A percentile compares a stretch with the other conserved stretches of the same genome.
These are phyloP conservation scores for Cydia amplana DNA, from an alignment of 1,140 invertebrate species.

Conservation along the genomic window DNA sequence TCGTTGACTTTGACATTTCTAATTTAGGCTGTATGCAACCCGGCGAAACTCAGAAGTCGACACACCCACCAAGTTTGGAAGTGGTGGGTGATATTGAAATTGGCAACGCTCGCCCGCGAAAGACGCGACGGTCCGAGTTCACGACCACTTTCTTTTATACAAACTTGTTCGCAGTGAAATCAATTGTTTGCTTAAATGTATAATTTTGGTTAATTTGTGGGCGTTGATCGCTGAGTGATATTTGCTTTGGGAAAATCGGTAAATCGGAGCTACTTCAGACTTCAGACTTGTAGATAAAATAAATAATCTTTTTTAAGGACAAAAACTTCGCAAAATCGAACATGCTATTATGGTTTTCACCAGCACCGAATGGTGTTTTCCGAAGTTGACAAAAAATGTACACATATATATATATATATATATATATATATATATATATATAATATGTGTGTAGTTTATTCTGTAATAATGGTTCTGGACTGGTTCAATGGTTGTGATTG, in stretches of 20 bases:
- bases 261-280: no score
- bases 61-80: neutral
- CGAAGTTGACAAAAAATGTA: no score
- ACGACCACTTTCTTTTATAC: constrained; percentile 59
- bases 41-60: constrained; percentile 33
- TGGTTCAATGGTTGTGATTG: no score
- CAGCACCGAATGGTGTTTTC: no score
- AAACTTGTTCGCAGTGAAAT: constrained; percentile 60
- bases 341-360: no score
- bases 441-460: no score
- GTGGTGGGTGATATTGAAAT: constrained; percentile 35
- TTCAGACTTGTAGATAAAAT: no score
- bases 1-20: constrained; percentile 61
- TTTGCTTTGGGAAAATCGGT: neutral
- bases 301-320: no score
- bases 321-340: no score
- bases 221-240: neutral
- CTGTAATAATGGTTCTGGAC: no score
- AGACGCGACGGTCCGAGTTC: constrained; percentile 42
- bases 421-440: no score
- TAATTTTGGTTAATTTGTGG: constrained; percentile 31
- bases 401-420: no score
- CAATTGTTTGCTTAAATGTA: constrained; percentile 37
- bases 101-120: constrained; percentile 46
- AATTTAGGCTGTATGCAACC: constrained; percentile 47